Percentiles rank a stretch among this genome's conserved stretches.
phyloP scores from a whole-genome alignment of 2,888 invertebrate genomes.

The Beris morrisii region DNA sequence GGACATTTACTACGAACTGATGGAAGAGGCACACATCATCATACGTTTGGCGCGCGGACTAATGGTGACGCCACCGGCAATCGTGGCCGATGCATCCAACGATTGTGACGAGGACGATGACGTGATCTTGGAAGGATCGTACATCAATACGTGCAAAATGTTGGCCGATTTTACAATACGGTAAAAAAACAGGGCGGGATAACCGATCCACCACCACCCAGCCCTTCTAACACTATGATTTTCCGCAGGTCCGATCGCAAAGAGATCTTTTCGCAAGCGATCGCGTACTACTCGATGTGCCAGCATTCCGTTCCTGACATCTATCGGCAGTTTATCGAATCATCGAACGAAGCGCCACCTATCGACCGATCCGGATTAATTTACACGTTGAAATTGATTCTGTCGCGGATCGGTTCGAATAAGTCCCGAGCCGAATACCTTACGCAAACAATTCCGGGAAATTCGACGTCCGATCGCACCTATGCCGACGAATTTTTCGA shows the following conservation, averaged over 20 bases:
- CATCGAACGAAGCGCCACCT: not conserved
- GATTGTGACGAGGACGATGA: not conserved
- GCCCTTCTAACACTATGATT: not conserved
- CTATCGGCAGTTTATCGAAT: conserved; percentile 19
- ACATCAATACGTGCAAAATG: conserved; percentile 48
- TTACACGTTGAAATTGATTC: conserved; percentile 51
- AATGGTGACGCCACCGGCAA: conserved; percentile 7
- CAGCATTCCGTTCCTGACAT: conserved; percentile 31
- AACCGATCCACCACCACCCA: not conserved
- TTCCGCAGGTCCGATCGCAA: conserved; percentile 49
- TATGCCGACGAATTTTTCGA: conserved; percentile 45
- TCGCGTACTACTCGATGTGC: conserved; percentile 55
- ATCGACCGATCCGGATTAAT: conserved; percentile 46
- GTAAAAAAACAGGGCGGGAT: conserved; percentile 42
- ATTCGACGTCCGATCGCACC: conserved; percentile 14
- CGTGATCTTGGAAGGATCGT: conserved; percentile 23
- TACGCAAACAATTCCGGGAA: conserved; percentile 44
- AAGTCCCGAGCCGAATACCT: conserved; percentile 49
- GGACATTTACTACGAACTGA: conserved; percentile 69
- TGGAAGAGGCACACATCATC: conserved; percentile 73
- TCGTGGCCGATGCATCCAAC: not conserved
- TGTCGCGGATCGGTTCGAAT: conserved; percentile 49
- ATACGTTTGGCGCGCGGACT: conserved; percentile 53
- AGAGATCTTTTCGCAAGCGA: conserved; percentile 53
- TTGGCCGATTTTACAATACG: conserved; percentile 54